Percentiles rank a stretch among this genome's conserved stretches.
Conservation (phyloP, 2,113 vertebrate genomes). For the Uria lomvia region DNA sequence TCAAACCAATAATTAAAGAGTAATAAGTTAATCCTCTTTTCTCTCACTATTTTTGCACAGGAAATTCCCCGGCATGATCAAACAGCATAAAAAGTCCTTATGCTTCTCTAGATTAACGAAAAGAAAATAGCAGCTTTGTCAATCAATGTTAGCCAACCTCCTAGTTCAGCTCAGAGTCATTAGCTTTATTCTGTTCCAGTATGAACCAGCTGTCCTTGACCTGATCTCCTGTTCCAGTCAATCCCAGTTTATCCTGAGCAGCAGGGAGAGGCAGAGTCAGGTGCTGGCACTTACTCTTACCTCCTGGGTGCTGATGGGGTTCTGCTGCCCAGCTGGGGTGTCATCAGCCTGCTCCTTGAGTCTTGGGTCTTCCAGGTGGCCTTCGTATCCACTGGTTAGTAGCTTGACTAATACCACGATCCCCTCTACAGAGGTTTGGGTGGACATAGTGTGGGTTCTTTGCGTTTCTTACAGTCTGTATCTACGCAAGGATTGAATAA, state of each 20-base stretch:
- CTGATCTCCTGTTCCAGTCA: neutral
- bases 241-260: neutral
- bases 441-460: neutral
- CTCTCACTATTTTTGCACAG: neutral
- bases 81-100: neutral
- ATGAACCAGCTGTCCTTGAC: neutral
- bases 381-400: accelerated
- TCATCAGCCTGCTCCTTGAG: accelerated
- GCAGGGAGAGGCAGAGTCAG: neutral
- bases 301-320: neutral
- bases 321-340: neutral
- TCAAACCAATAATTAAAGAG: neutral
- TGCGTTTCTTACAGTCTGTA: neutral
- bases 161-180: neutral
- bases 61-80: neutral
- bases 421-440: neutral
- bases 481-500: neutral
- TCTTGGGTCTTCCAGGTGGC: neutral
- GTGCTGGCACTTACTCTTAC: neutral
- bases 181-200: neutral
- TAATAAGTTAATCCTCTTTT: neutral
- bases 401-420: neutral
- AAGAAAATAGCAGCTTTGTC: neutral
- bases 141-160: neutral
- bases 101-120: neutral